Evolutionary conservation across 2,113 vertebrate genomes (phyloP), one percentile per base, ranked within the genome.

Genomic region (Archilochus colubris): DNA sequence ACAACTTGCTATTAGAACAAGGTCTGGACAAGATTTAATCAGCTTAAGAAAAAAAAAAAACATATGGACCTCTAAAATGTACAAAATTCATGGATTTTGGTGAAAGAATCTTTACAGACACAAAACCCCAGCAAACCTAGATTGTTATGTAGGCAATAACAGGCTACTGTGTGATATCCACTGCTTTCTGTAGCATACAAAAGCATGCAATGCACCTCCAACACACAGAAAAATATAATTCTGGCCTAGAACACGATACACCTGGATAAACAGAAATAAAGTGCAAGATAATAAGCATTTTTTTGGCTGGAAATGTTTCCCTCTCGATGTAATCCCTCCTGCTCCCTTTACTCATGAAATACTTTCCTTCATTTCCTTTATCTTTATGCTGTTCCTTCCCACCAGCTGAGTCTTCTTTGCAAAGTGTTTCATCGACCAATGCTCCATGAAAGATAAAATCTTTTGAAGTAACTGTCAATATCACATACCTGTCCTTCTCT

Each of bases 1-100:
- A 96, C 21, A 95, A n/a, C 8, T 48, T 24, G 54, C n/a, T 14
- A 48, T 92, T 77, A 96, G 43, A 93, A 7, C 33, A 77, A 81
- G 38, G 13, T 2, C 20, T 50, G 38, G 14, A 36, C 16, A 63
- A 86, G 22, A 81, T 44, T 63, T 20, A 64, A 20, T 61, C 24
- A 86, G 66, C 36, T 33, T 46, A 25, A 61, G 4, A 17, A 48
- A 88, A 84, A 84, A 78, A 3, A 84, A 78, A 5, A 3, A 55
- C 67, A 66, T 23, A 25, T 1, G 2, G 9, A 55, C 19, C 83
- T 89, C 74, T 55, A 17, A 61, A 4, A 19, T 11, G 3, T 14
- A 73, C 16, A 55, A 76, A 91, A 53, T 61, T 24, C 27, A 36
- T 14, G n/a, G 21, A 64, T 73, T 94, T 68, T 79, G 15, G 21